These are phyloP conservation scores for Argyresthia goedartella DNA, from an alignment of 2,888 invertebrate genomes.

Conservation along the genomic window DNA sequence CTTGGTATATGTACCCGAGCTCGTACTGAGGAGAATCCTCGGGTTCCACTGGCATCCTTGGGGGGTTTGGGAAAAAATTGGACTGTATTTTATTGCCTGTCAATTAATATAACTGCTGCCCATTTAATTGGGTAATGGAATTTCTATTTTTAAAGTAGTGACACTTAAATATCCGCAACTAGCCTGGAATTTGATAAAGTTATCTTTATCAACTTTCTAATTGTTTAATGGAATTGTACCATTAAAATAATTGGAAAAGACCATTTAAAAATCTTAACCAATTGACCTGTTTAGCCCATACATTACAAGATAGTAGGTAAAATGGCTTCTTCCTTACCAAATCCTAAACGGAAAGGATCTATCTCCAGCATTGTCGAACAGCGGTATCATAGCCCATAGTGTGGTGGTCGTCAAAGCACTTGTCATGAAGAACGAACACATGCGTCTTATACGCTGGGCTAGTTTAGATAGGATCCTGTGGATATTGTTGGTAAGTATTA, in stretches of 20 bases:
- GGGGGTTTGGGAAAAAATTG: background rate
- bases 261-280: background rate
- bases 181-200: too few relatives aligned
- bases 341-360: slow-evolving; percentile 49
- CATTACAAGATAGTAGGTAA: too few relatives aligned
- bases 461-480: slow-evolving; percentile 30
- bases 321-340: slow-evolving; percentile 30
- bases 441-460: slow-evolving; percentile 29
- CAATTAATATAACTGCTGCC: too few relatives aligned
- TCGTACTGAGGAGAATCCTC: slow-evolving; percentile 38
- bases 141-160: too few relatives aligned
- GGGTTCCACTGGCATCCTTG: slow-evolving; percentile 51
- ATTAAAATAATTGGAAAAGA: too few relatives aligned
- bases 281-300: too few relatives aligned
- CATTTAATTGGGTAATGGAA: too few relatives aligned
- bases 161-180: too few relatives aligned
- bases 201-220: too few relatives aligned
- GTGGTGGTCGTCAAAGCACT: slow-evolving; percentile 39
- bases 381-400: slow-evolving; percentile 47
- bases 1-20: slow-evolving; percentile 46
- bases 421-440: slow-evolving; percentile 38
- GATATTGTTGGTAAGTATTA: background rate
- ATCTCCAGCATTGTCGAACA: slow-evolving; percentile 31
- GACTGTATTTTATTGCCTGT: too few relatives aligned
- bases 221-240: too few relatives aligned